Evolutionary conservation across 1,140 invertebrate species (phyloP), one percentile per base, ranked within the genome.

Genomic region (Tetraneura akinire): DNA sequence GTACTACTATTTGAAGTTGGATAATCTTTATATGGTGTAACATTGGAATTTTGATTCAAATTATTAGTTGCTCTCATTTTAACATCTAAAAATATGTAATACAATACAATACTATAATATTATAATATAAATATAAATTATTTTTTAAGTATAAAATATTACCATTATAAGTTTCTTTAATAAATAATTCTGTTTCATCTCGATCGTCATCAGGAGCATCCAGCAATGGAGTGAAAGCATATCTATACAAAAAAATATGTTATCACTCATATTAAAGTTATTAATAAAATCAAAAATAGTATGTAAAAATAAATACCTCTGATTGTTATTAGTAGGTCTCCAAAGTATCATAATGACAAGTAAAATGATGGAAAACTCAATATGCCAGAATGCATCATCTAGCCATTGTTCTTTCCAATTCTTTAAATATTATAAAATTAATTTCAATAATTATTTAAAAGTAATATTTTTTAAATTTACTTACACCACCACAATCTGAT

Each of bases 311-410:
- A 81, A 29, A 80, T 81, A 85, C 84, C 94, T 89, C 87, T 97
- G 96, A 87, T 97, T 97, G 85, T 97, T 98, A 84, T 94, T 94
- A 4, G 94, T 95, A 6, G 96, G 96, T 82, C 96, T 87, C 95
- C 95, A 98, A 47, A 98, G 88, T 81, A 98, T 90, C 93, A 97
- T 97, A 81, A 98, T 97, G 16, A 95, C 93, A 51, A 95, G 86
- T 26, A 98, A 87, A 80, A 98, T 90, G 62, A 92, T 88, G 23
- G 93, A 95, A 86, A 98, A 98, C 23, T 97, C 86, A 26, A 97
- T 89, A 86, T 96, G 95, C 96, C 96, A 98, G 86, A 94, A 97
- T 4, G 94, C 96, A 81, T 96, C 94, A 86, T 98, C 95, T 81
- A 97, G 85, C 94, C 94, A 96, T 76, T 97, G 87, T 85, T 96